phyloP scores from a whole-genome alignment of 2,113 vertebrate genomes.

The Pardalotus punctatus region DNA sequence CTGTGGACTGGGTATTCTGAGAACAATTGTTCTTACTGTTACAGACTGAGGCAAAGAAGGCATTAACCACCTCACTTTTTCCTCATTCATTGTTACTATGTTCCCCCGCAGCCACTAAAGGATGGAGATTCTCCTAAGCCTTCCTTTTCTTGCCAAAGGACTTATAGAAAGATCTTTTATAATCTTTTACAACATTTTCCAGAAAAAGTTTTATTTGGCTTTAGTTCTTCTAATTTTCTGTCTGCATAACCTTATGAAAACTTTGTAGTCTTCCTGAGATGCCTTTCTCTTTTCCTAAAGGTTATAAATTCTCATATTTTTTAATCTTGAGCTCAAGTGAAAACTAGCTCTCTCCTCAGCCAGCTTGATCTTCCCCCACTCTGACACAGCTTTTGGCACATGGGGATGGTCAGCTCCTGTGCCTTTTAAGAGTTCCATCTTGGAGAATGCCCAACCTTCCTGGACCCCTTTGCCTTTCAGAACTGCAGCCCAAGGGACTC shows the following conservation, averaged over 20 bases:
- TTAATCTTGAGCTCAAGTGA: not conserved
- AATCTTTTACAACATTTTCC: not conserved
- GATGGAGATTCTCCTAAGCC: not conserved
- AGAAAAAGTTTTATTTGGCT: not conserved
- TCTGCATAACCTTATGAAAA: not conserved
- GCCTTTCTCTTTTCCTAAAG: not conserved
- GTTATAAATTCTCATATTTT: not conserved
- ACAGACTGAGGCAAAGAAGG: not conserved
- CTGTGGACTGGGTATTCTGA: not conserved
- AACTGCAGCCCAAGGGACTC: not conserved
- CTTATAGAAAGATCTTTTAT: not conserved
- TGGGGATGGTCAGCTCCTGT: rapidly evolving
- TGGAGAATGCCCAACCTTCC: not conserved
- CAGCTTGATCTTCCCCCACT: not conserved
- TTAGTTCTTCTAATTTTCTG: not conserved
- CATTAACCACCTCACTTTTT: too few relatives aligned
- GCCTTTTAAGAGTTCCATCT: not conserved
- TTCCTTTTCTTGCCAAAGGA: not conserved
- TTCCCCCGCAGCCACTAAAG: not conserved
- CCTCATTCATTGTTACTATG: not conserved
- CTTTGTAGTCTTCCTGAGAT: not conserved
- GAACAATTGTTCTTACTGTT: not conserved
- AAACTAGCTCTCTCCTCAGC: not conserved
- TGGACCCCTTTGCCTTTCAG: not conserved
- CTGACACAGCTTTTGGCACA: not conserved